A percentile compares a stretch with the other conserved stretches of the same genome.
Conservation (phyloP, 2,888 invertebrate species). For the Mythimna pallens region DNA sequence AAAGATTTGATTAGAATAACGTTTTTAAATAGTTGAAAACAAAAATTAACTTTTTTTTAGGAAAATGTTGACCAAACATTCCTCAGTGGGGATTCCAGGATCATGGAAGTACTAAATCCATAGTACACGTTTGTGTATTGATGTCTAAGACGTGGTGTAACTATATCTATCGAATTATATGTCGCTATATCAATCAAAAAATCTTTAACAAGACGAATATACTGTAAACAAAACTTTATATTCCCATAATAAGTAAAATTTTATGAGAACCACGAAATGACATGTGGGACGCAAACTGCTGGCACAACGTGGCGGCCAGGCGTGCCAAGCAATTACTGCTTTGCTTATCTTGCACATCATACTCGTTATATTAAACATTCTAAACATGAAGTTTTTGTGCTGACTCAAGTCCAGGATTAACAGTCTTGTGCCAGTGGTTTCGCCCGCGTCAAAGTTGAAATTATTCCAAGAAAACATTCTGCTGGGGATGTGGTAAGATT, state of each 20-base stretch:
- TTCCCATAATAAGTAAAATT: conserved; percentile 30
- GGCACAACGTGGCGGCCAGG: conserved; percentile 42
- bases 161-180: too few relatives aligned
- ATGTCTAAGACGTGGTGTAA: too few relatives aligned
- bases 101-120: too few relatives aligned
- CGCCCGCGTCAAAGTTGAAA: background rate
- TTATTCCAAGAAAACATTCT: background rate
- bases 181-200: background rate
- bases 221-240: conserved; percentile 4
- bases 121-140: too few relatives aligned
- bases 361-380: conserved; percentile 34
- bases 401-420: conserved; percentile 15
- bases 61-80: too few relatives aligned
- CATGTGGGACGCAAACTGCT: conserved; percentile 50
- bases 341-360: conserved; percentile 53
- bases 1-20: too few relatives aligned
- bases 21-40: too few relatives aligned
- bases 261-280: conserved; percentile 51
- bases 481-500: too few relatives aligned
- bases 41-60: too few relatives aligned
- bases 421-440: background rate
- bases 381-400: conserved; percentile 30
- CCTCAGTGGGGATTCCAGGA: too few relatives aligned
- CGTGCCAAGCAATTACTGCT: conserved; percentile 56
- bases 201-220: background rate